A percentile compares a stretch with the other conserved stretches of the same genome.
phyloP scores from a whole-genome alignment of 1,140 invertebrate genomes.

The Ceratina japonica region DNA sequence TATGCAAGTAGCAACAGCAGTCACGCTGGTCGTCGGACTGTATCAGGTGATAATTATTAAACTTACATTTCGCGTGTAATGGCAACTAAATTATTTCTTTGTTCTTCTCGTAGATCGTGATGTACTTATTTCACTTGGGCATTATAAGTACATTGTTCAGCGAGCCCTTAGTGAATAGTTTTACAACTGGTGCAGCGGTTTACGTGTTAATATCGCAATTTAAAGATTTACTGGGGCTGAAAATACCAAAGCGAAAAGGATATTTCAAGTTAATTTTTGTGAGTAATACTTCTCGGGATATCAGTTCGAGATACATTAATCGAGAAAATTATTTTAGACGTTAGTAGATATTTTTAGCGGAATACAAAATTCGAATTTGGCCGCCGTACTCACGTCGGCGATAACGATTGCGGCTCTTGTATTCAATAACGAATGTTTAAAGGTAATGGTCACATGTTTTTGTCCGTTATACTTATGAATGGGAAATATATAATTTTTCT shows the following conservation, averaged over 20 bases:
- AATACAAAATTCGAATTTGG: constrained; percentile 83
- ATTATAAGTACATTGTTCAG: constrained; percentile 92
- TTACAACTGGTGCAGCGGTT: constrained; percentile 95
- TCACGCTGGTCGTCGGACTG: constrained; percentile 82
- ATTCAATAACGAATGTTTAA: constrained; percentile 89
- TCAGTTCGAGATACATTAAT: not conserved
- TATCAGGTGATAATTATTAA: constrained; percentile 78
- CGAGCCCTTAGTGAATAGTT: constrained; percentile 92
- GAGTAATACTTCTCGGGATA: constrained; percentile 67
- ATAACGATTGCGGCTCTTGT: constrained; percentile 86
- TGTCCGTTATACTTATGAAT: constrained; percentile 13
- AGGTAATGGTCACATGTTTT: constrained; percentile 78
- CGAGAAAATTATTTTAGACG: constrained; percentile 81
- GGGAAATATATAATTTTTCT: constrained; percentile 39
- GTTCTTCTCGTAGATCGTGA: constrained; percentile 82
- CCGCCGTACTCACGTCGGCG: constrained; percentile 85
- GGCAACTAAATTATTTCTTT: constrained; percentile 7
- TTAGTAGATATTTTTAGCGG: constrained; percentile 83
- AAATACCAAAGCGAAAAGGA: constrained; percentile 83
- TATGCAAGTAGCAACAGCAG: constrained; percentile 81
- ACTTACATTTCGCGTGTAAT: not conserved
- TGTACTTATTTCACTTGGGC: constrained; percentile 91
- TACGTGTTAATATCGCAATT: constrained; percentile 94
- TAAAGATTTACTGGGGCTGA: constrained; percentile 92
- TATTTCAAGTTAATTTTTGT: constrained; percentile 87